Conservation (phyloP, 2,888 invertebrate genomes). For the Eupithecia centaureata region DNA sequence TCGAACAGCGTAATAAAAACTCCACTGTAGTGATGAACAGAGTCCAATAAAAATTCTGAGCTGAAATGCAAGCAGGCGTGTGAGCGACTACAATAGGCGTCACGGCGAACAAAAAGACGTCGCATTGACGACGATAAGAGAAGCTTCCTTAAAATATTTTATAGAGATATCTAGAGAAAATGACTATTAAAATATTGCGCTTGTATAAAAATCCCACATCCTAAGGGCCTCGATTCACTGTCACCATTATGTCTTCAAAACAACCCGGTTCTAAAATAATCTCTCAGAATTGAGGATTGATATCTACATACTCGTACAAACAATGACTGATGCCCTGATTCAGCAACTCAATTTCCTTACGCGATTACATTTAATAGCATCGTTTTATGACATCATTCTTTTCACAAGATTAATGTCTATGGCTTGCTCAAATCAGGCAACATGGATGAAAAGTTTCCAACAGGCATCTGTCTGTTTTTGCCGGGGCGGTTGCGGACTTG, state of each 20-base stretch:
- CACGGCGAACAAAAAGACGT: constrained; percentile 38
- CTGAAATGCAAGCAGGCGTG: constrained; percentile 62
- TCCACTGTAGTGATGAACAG: constrained; percentile 49
- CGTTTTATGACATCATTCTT: constrained; percentile 8
- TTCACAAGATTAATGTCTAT: constrained; percentile 11
- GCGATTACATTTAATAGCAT: constrained; percentile 15
- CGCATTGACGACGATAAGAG: constrained; percentile 49
- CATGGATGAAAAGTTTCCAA: constrained; percentile 17
- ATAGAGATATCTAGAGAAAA: background rate
- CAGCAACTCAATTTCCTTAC: constrained; percentile 7
- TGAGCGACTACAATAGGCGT: constrained; percentile 58
- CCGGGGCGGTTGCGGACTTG: constrained; percentile 48
- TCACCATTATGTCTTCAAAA: background rate
- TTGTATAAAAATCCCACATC: background rate
- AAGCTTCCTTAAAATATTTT: background rate
- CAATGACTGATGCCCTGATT: constrained; percentile 15
- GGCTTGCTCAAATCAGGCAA: constrained; percentile 11
- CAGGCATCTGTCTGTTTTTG: constrained; percentile 21
- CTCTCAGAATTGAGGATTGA: background rate
- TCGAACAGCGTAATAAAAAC: constrained; percentile 50
- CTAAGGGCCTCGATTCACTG: background rate
- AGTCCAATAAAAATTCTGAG: constrained; percentile 56
- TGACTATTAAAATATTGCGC: background rate
- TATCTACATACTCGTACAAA: background rate
- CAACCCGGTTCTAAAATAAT: background rate